Percentiles rank a stretch among this genome's conserved stretches.
These are phyloP conservation scores for Amazona vittata DNA, from an alignment of 2,113 vertebrate species.

Conservation along the genomic window DNA sequence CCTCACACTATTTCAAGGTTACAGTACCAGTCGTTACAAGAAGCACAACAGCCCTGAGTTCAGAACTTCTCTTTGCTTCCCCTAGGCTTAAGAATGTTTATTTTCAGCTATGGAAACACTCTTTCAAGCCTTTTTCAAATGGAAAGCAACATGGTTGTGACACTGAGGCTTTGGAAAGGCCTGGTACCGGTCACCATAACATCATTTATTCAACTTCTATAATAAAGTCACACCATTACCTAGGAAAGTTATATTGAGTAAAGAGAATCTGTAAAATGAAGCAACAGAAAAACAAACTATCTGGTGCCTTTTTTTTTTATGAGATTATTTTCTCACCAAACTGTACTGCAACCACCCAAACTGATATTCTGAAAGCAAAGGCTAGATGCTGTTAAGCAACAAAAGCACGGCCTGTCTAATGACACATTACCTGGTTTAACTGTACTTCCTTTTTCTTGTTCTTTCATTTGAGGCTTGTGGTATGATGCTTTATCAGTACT, in stretches of 20 bases:
- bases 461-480: conserved; percentile 55
- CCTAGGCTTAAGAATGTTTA: not conserved
- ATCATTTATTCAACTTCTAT: not conserved
- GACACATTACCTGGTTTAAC: conserved; percentile 63
- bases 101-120: not conserved
- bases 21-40: not conserved
- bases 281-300: not conserved
- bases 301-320: not conserved
- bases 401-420: not conserved
- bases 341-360: not conserved
- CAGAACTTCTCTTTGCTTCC: not conserved
- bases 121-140: not conserved
- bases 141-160: not conserved
- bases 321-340: not conserved
- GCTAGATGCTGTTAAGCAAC: not conserved
- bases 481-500: conserved; percentile 71
- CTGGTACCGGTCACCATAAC: not conserved
- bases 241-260: not conserved
- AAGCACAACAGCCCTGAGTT: not conserved
- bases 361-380: not conserved
- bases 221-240: not conserved
- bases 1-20: not conserved
- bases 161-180: not conserved
- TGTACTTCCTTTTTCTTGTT: conserved; percentile 67
- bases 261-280: not conserved